Evolutionary conservation across 1,140 invertebrate genomes (phyloP), one percentile per base, ranked within the genome.

Genomic region (Orchesella cincta): DNA sequence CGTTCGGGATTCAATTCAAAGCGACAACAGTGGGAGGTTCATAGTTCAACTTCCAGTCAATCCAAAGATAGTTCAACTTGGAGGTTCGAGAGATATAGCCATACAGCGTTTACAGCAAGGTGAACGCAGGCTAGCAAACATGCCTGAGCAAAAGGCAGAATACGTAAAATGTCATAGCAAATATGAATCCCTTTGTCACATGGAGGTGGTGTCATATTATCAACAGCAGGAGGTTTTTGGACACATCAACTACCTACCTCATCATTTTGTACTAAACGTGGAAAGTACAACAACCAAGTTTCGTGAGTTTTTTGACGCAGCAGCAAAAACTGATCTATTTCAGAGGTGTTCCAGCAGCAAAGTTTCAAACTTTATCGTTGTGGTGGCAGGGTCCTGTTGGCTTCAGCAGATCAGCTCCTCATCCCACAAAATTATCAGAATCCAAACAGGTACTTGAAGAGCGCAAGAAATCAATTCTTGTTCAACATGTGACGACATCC

Each of bases 161-260:
- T 85, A 86, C 78, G 16, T 14, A 14, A 64, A 75, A 46, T 83
- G 84, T 52, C 80, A 85, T 78, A 31, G 79, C 23, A 82, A 85
- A 71, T 84, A 83, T 57, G 20, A 81, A 31, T 1, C 73, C 3
- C 67, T 83, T 5, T 78, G 79, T 1, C 81, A 84, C 67, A 85
- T 84, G 83, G 67, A 72, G 52, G n/a, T 34, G 28, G 76, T 76
- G 0, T 34, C 73, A 31, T 16, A 36, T 0, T 77, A 80, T 5
- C 52, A 78, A 18, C 83, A 1, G 51, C 80, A 0, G 16, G 71
- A 34, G 51, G 76, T 35, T 52, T 78, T 39, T n/a, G 75, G 1
- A 54, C 39, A 31, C 75, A 62, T 57, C 73, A 82, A 78, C 14
- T 82, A 70, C 80, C 81, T 82, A 0, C 23, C n/a, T n/a, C 80